phyloP scores from a whole-genome alignment of 2,888 invertebrate species.

The Morpho achilles region DNA sequence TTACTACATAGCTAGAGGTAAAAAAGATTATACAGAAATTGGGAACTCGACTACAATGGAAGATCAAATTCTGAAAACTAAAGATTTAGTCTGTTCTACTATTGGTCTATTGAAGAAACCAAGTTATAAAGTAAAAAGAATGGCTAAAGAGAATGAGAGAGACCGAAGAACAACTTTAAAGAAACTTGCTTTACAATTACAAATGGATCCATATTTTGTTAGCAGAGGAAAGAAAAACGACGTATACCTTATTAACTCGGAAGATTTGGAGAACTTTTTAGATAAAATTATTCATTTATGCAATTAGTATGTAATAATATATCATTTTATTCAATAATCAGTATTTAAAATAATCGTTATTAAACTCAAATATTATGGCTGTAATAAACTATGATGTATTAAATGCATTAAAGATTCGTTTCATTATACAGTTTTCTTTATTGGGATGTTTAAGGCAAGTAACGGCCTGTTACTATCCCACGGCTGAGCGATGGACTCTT shows the following conservation, averaged over 20 bases:
- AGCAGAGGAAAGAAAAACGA: conserved; percentile 64
- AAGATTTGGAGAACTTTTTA: conserved; percentile 49
- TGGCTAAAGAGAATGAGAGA: conserved; percentile 52
- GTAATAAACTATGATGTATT: not conserved
- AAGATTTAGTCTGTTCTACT: conserved; percentile 59
- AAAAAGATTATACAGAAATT: conserved; percentile 48
- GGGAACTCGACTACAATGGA: conserved; percentile 34
- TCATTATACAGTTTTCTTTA: not conserved
- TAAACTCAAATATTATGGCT: not conserved
- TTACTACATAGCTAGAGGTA: conserved; percentile 76
- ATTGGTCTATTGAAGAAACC: conserved; percentile 47
- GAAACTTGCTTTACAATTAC: conserved; percentile 62
- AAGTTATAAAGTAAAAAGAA: conserved; percentile 48
- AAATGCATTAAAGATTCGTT: conserved; percentile 15
- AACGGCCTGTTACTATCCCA: too few relatives aligned
- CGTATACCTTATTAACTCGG: conserved; percentile 30
- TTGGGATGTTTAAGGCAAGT: not conserved
- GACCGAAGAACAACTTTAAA: conserved; percentile 61
- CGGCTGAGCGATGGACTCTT: too few relatives aligned
- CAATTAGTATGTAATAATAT: conserved; percentile 28
- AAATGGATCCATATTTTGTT: conserved; percentile 67
- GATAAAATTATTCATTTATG: conserved; percentile 54
- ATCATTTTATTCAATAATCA: too few relatives aligned
- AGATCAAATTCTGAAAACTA: conserved; percentile 47
- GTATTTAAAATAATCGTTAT: too few relatives aligned